Base-by-base conservation (phyloP, 1,140 invertebrate species). In the Drosophila equinoxialis region DNA sequence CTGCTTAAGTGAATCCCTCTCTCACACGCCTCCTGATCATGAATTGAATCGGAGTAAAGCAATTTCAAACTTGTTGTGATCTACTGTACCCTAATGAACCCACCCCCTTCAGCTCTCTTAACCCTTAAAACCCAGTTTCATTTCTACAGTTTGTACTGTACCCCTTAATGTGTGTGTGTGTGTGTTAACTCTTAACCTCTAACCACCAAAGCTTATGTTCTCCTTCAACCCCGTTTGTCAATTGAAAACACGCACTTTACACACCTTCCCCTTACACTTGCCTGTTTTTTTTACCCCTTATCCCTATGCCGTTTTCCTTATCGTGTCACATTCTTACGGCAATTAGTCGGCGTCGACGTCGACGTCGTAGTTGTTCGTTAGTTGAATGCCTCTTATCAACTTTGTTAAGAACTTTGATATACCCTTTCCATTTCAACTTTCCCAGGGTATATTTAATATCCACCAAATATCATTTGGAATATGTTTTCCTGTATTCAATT, bases 211-310 rank as follows among this genome's bases (percentile, higher is more conserved):
- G 45, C 45, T 23, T 51, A 10, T 51, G 20, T 51, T 51, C 45
- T 51, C 45, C 45, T 51, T 51, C 45, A 51, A 51, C 45, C 45
- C 17, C 45, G 17, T 51, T 51, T 51, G 45, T 23, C 45, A 51
- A 51, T 51, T 51, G 45, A 51, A 30, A 30, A 58, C 55, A 58
- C 55, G 33, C 55, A 58, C 55, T 33, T 20, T 51, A 58, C 54
- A 30, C 23, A 30, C 20, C 45, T 20, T 48, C 30, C 6, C 30
- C 30, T 30, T 30, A 26, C 26, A 26, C 55, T 33, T 58, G 13
- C 55, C 20, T 11, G 7, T 3, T 20, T 23, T 20, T 23, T 23
- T 17, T 48, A 51, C 17, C 17, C 45, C 45, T 51, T 51, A 51
- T 51, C 45, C 45, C 17, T 11, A 3, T 51, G 45, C 8, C 14